Evolutionary conservation across 1,140 invertebrate genomes (phyloP).

Genomic region (Maniola jurtina): DNA sequence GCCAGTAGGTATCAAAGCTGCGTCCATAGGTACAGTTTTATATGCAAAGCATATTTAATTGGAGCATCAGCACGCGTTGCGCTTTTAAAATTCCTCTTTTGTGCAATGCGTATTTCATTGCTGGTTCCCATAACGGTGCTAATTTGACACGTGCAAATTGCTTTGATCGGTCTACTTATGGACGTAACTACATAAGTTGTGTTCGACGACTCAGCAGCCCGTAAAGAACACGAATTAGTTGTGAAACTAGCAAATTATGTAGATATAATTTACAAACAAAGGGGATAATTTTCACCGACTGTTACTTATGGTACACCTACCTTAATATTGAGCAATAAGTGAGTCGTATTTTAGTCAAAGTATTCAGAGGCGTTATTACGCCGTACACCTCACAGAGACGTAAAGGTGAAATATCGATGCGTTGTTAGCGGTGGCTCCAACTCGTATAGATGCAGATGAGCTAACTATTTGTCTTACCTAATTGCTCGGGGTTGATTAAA

Average conservation of each 20-base stretch:
- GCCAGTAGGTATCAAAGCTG: too few relatives aligned
- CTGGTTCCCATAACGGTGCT: too few relatives aligned
- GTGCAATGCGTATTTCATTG: too few relatives aligned
- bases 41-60: too few relatives aligned
- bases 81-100: too few relatives aligned
- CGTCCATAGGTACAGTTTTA: too few relatives aligned
- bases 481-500: slow-evolving; percentile 75
- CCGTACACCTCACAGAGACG: slow-evolving; percentile 13
- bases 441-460: slow-evolving; percentile 78
- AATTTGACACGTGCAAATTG: too few relatives aligned
- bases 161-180: too few relatives aligned
- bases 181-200: background rate
- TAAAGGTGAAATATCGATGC: slow-evolving; percentile 51
- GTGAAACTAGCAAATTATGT: background rate
- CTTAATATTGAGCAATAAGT: background rate
- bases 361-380: slow-evolving; percentile 13
- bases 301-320: background rate
- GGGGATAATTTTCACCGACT: background rate
- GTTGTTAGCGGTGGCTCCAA: slow-evolving; percentile 53
- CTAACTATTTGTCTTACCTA: slow-evolving; percentile 74
- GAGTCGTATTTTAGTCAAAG: slow-evolving; percentile 11
- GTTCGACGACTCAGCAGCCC: too few relatives aligned
- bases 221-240: too few relatives aligned
- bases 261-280: background rate
- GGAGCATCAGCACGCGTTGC: too few relatives aligned